Percentiles rank a stretch among this genome's conserved stretches.
These are phyloP conservation scores for Lepus timidus DNA, from an alignment of 2,113 vertebrate genomes.

Conservation along the genomic window DNA sequence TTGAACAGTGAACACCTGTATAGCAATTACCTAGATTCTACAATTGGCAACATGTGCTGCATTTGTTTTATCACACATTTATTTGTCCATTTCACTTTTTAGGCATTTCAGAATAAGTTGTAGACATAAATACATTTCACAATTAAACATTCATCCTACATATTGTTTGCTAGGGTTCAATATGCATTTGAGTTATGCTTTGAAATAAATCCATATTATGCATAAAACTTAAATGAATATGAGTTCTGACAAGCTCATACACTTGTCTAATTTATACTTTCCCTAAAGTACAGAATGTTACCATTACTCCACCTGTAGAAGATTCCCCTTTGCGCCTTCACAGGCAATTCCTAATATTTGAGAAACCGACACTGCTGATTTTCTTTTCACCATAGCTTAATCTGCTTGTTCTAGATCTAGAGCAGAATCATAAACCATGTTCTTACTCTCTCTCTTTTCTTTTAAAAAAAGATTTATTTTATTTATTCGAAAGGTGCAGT, in stretches of 20 bases:
- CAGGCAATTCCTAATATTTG: not conserved
- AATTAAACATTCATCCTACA: not conserved
- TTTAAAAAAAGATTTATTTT: too few relatives aligned
- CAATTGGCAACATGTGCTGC: not conserved
- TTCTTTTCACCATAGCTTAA: not conserved
- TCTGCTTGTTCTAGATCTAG: not conserved
- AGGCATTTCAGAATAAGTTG: slow-evolving; percentile 17
- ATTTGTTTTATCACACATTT: not conserved
- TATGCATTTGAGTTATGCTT: not conserved
- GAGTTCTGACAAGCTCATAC: not conserved
- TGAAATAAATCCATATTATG: not conserved
- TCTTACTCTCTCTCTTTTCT: not conserved
- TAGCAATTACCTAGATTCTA: not conserved
- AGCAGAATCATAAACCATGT: not conserved
- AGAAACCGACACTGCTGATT: not conserved
- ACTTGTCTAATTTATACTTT: not conserved
- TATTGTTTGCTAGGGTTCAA: not conserved
- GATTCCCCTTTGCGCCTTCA: not conserved
- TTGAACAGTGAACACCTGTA: not conserved
- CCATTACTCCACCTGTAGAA: not conserved
- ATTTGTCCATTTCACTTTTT: not conserved
- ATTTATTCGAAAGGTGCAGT: too few relatives aligned
- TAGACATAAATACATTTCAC: not conserved
- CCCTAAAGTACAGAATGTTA: not conserved
- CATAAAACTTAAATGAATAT: not conserved